Evolutionary conservation across 2,113 vertebrate genomes (phyloP), one percentile per base, ranked within the genome.

Genomic region (Mormoops blainvillei): DNA sequence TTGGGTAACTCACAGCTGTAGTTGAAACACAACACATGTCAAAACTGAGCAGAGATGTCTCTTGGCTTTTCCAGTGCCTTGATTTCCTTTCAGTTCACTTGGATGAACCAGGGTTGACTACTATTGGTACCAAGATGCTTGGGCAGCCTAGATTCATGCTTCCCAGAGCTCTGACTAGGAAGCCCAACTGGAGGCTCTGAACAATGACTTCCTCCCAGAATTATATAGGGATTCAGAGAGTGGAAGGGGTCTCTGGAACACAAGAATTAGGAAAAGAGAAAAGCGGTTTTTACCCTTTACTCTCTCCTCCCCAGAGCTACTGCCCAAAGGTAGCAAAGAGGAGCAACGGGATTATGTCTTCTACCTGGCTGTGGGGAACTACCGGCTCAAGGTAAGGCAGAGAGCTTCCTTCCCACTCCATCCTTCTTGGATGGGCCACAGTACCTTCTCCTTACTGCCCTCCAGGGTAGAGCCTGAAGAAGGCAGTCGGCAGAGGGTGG

Each of bases 341-440:
- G 99, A 99, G 43, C 99, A 99, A 65, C 98, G 99, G 56, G 99
- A 99, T 96, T 99, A 98, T 36, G 92, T 99, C 84, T 99, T 99
- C 97, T 99, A 99, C 97, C 98, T 99, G 80, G 98, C 98, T 0
- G 99, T 99, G 97, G 99, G 99, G 82, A 99, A 99, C 98, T 99
- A 99, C 98, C 98, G 99, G 97, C 98, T 99, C 65, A 99, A 99
- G 98, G 99, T 99, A 50, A 97, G 76, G 77, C 12, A 1, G 24
- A n/a, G 74, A 22, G 7, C 38, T 16, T 20, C 76, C 43, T n/a
- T 15, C 36, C 81, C 4, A 3, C 19, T 22, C 26, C 7, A 2
- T 11, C 31, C 38, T 3, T 0, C 63, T 10, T 20, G 14, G 31
- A 13, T 28, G n/a, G 56, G 22, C 68, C 33, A 1, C n/a, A 9